Evolutionary conservation across 2,797 vertebrate genomes (phyloP).

Genomic region (Hemitrygon akajei): DNA sequence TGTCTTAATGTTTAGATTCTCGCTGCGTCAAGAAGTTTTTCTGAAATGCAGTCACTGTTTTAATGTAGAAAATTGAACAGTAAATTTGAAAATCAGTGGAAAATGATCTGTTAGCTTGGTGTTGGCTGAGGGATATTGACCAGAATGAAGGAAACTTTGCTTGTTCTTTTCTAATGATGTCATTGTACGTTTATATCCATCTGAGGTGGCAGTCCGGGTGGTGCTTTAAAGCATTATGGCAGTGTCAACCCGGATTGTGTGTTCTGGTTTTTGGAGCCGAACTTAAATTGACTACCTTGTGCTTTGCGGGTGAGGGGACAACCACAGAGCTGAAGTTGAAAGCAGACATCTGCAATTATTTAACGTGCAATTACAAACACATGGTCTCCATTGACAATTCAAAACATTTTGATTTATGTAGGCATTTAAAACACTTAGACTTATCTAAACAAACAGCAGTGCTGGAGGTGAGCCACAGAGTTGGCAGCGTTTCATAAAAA

Average conservation of each 20-base stretch:
- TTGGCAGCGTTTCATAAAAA: not conserved
- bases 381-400: not conserved
- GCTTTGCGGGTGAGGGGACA: not conserved
- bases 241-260: not conserved
- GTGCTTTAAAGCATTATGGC: not conserved
- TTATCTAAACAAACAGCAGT: not conserved
- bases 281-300: not conserved
- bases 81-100: not conserved
- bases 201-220: not conserved
- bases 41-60: not conserved
- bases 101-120: not conserved
- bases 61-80: not conserved
- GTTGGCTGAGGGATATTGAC: too few relatives aligned
- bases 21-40: not conserved
- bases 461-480: not conserved
- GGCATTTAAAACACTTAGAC: not conserved
- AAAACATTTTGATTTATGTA: not conserved
- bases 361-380: not conserved
- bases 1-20: too few relatives aligned
- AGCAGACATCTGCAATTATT: not conserved
- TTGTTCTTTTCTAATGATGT: too few relatives aligned
- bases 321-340: not conserved
- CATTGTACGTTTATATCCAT: not conserved
- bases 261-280: too few relatives aligned
- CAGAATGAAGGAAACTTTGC: too few relatives aligned